A percentile compares a stretch with the other conserved stretches of the same genome.
phyloP scores from a whole-genome alignment of 1,140 invertebrate genomes.

The Propsilocerus akamusi region DNA sequence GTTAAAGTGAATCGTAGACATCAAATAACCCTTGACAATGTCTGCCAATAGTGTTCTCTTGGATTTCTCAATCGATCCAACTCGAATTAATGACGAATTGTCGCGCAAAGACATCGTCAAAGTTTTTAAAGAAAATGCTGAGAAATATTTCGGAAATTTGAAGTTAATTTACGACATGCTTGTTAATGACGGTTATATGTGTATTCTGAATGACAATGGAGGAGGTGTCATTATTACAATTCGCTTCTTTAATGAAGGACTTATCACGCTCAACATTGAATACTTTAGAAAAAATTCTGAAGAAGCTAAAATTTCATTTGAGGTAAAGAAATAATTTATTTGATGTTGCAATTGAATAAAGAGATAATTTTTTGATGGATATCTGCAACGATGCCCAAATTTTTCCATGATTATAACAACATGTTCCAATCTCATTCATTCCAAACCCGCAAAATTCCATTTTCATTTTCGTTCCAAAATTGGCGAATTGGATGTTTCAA shows the following conservation, averaged over 20 bases:
- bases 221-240: conserved; percentile 42
- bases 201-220: conserved; percentile 44
- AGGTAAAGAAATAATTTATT: conserved; percentile 33
- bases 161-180: conserved; percentile 33
- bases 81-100: conserved; percentile 38
- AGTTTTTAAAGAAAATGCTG: conserved; percentile 42
- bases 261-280: conserved; percentile 62
- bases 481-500: no score
- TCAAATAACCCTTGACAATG: no score
- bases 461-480: no score
- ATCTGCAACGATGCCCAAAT: no score
- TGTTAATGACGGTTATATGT: conserved; percentile 44
- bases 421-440: no score
- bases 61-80: conserved; percentile 57
- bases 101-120: conserved; percentile 43
- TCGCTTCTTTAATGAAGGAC: conserved; percentile 47
- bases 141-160: conserved; percentile 45
- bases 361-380: not conserved
- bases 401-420: no score
- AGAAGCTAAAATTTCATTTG: conserved; percentile 45
- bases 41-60: conserved; percentile 62
- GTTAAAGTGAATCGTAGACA: no score
- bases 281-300: conserved; percentile 56
- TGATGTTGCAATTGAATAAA: not conserved
- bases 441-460: no score